These are phyloP conservation scores for Laspeyria flexula DNA, from an alignment of 2,888 invertebrate genomes.

Conservation along the genomic window DNA sequence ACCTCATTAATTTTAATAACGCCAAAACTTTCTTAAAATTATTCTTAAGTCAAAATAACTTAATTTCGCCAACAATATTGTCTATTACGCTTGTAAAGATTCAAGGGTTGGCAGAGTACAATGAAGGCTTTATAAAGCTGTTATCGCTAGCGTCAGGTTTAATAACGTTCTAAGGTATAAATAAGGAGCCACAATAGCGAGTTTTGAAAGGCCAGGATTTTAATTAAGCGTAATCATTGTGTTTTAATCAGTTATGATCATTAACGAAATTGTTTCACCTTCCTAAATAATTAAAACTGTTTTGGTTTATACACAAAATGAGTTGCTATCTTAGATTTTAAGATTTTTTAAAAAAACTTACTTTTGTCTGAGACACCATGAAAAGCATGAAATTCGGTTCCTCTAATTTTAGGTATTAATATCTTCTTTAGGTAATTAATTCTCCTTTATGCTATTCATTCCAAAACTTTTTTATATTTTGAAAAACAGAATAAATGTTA, in stretches of 20 bases:
- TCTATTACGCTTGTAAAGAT: conserved; percentile 48
- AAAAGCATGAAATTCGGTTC: no score
- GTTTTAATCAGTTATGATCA: conserved; percentile 50
- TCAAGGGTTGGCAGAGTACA: conserved; percentile 41
- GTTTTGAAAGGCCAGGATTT: conserved; percentile 46
- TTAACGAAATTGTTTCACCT: conserved; percentile 45
- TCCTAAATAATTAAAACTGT: conserved; percentile 6
- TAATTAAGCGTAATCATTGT: conserved; percentile 50
- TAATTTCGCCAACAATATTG: conserved; percentile 50
- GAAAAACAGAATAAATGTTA: no score
- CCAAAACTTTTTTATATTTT: no score
- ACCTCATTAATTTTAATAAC: conserved; percentile 38
- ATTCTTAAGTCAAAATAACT: conserved; percentile 36
- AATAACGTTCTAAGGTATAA: conserved; percentile 49
- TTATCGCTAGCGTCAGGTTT: conserved; percentile 43
- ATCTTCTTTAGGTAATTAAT: no score
- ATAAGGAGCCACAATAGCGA: conserved; percentile 44
- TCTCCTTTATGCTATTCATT: no score
- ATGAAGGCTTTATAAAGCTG: conserved; percentile 39
- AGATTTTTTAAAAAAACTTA: no score
- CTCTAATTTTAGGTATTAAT: no score
- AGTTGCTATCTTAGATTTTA: no score
- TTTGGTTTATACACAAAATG: no score
- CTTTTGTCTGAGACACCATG: no score
- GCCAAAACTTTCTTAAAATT: conserved; percentile 36